Base-by-base conservation (phyloP, 2,888 invertebrate genomes). In the Gisinianus flammeolus region DNA sequence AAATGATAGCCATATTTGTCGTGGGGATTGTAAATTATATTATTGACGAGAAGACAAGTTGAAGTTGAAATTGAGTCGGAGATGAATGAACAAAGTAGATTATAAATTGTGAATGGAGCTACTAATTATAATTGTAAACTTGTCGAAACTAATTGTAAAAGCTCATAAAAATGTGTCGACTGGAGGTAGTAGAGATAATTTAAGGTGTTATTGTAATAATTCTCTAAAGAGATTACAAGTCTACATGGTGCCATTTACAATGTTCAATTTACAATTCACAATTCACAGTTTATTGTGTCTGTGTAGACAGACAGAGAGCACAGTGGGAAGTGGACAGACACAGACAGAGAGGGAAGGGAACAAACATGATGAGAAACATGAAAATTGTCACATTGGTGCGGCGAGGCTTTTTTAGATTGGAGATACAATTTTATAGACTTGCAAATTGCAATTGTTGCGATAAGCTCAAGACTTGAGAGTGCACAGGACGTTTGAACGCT, bases 401-500 rank as follows among this genome's bases (percentile, higher is more conserved):
- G 44, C 44, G 12, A 16, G 12, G 44, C 44, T 44, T 44, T 44
- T 44, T 44, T 44, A 16, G 44, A 35, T 35, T 35, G 6, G 35
- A 44, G 44, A 44, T 44, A 6, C 62, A 62, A 62, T 26, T 62
- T 62, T 62, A 62, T 62, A 62, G 62, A 22, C 62, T 10, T 28
- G 28, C 26, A 12, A 12, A 4, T 28, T 26, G 24, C 62, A 62
- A 24, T 62, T 26, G 28, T 26, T 26, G 26, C 22, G 28, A 62
- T 62, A 26, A 62, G 2, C n/a, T 58, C 22, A 16, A 44, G 44
- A n/a, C n/a, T 10, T 44, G 22, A 12, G 58, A n/a, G 58, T 24
- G 22, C 24, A 24, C 6, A 10, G 22, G 16, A n/a, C 58, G 22
- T 58, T 44, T 44, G 44, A 16, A 44, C n/a, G n/a, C n/a, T n/a